Evolutionary conservation across 2,113 vertebrate genomes (phyloP).

Genomic region (Lipophrys pholis): DNA sequence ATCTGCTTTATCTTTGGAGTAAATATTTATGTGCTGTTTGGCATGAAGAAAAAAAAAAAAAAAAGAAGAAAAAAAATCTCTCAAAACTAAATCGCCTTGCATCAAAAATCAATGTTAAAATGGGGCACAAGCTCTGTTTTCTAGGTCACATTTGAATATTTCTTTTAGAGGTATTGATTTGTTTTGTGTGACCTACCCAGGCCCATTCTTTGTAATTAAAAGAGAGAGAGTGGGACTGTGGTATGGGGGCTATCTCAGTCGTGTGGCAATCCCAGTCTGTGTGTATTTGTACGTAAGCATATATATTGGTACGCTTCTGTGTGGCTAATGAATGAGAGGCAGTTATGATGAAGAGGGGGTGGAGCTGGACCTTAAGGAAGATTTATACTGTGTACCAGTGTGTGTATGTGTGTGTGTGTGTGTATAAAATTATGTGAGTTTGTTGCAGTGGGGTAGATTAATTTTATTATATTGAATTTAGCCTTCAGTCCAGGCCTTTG

Average conservation of each 20-base stretch:
- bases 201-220: conserved; percentile 85
- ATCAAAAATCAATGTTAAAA: conserved; percentile 85
- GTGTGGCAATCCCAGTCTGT: conserved; percentile 57
- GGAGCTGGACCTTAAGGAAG: conserved; percentile 72
- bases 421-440: conserved; percentile 12
- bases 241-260: conserved; percentile 54
- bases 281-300: conserved; percentile 33
- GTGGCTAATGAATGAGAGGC: conserved; percentile 68
- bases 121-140: conserved; percentile 74
- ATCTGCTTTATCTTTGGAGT: conserved; percentile 69
- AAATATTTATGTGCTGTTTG: conserved; percentile 80
- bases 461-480: conserved; percentile 80
- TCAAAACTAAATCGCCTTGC: conserved; percentile 73
- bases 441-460: conserved; percentile 71
- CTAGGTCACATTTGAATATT: conserved; percentile 86
- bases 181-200: conserved; percentile 80
- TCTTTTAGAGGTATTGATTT: conserved; percentile 84
- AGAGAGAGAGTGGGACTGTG: conserved; percentile 69
- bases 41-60: conserved; percentile 28
- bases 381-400: conserved; percentile 62
- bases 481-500: conserved; percentile 70
- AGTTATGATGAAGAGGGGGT: conserved; percentile 74
- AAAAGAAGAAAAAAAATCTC: conserved; percentile 34
- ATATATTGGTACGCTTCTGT: conserved; percentile 36
- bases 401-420: conserved; percentile 8